A percentile compares a stretch with the other conserved stretches of the same genome.
Conservation (phyloP, 2,113 vertebrate species). For the Hemichromis elongatus region DNA sequence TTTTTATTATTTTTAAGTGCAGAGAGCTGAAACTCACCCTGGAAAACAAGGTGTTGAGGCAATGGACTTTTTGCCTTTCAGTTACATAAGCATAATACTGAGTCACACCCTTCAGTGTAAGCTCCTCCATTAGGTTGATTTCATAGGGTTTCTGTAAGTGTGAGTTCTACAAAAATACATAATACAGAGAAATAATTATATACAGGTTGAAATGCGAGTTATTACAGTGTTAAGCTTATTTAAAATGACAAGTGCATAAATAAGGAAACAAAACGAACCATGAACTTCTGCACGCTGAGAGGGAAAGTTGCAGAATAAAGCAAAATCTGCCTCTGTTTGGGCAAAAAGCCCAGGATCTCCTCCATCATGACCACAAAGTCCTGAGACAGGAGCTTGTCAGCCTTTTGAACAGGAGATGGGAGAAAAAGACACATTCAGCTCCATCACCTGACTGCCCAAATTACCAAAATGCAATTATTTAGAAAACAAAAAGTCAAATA, state of each 20-base stretch:
- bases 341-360: slow-evolving; percentile 91
- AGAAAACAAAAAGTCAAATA: background rate
- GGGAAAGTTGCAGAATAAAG: slow-evolving; percentile 98
- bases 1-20: background rate
- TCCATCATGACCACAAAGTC: slow-evolving; percentile 99
- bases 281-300: slow-evolving; percentile 98
- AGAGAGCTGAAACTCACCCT: slow-evolving; percentile 76
- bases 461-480: background rate
- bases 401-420: slow-evolving; percentile 64
- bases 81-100: slow-evolving; percentile 99
- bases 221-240: background rate
- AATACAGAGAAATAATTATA: background rate
- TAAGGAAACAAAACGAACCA: slow-evolving; percentile 76
- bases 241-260: background rate
- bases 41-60: slow-evolving; percentile 98
- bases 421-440: background rate
- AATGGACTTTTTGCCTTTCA: slow-evolving; percentile 98
- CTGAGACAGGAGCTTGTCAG: slow-evolving; percentile 97
- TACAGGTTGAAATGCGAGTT: background rate
- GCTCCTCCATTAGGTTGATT: slow-evolving; percentile 99
- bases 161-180: slow-evolving; percentile 75
- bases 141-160: slow-evolving; percentile 98
- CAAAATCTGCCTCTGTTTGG: slow-evolving; percentile 97
- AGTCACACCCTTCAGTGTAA: slow-evolving; percentile 98
- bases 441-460: rapidly evolving